Base-by-base conservation (phyloP, 2,797 vertebrate genomes). In the Melanogrammus aeglefinus region DNA sequence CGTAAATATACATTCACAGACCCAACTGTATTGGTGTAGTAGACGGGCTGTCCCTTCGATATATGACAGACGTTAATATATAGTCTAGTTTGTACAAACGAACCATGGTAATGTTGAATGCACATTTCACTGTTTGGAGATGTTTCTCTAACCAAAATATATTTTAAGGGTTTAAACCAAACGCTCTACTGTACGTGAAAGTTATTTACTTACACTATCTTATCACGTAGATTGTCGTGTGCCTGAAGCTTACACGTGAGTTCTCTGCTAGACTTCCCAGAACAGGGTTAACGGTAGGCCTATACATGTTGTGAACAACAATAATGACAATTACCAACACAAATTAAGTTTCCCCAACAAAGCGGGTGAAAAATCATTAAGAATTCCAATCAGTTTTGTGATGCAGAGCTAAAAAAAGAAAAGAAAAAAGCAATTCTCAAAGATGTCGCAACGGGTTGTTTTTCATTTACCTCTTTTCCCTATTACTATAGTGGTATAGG, bases 211-310 rank as follows among this genome's bases (percentile, higher is more conserved):
- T 76, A 12, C 27, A 4, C 78, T 81, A 79, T 88, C 79, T 91
- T 87, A 91, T 90, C 90, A 87, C 80, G 78, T 78, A 82, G 79
- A 80, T 80, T 84, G 77, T 31, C 76, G 79, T 73, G 66, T 78
- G 79, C 16, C 33, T 81, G 78, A 75, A 71, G 0, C 75, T 76
- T 29, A 82, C 89, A 91, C n/a, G 80, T 87, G 89, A 86, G 82
- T 73, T 29, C 76, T 51, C 47, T 51, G 41, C 66, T 80, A 78
- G 73, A 66, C 24, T 75, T 57, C 0, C 10, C 71, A 75, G 41
- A n/a, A 10, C 57, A 63, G 21, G 57, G 57, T 24, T 24, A 18
- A 6, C 24, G 57, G 57, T 63, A n/a, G n/a, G n/a, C n/a, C n/a
- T n/a, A 18, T 63, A 63, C n/a, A 9, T 63, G 21, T 63, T 24